Base-by-base conservation (phyloP, 2,888 invertebrate species). In the Eristalinus sepulchralis region DNA sequence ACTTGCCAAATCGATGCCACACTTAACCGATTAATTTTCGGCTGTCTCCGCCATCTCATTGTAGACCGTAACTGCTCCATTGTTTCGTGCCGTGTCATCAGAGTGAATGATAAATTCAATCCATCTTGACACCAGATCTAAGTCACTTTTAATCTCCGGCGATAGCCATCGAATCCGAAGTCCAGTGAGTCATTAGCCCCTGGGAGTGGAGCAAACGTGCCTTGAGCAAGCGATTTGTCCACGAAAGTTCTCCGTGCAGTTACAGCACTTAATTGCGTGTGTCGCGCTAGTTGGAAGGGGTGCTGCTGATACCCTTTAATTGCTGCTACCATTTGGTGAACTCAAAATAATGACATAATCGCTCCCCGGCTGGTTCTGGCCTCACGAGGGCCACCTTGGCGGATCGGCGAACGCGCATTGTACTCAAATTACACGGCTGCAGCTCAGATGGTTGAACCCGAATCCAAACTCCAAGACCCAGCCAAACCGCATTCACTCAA, bases 401-500 rank as follows among this genome's bases (percentile, higher is more conserved):
- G 39, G 13, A n/a, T 55, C 22, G 60, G 47, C 34, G 36, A 8
- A 33, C 39, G 34, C 55, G 67, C 39, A 13, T 75, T 75, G 60
- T 66, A 67, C 11, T 59, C 33, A 64, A 66, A 75, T 71, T 70
- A 53, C 73, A 73, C 68, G 79, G 71, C 66, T 83, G 71, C 66
- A 66, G 55, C 77, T 72, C 76, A 73, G 64, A 85, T 82, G 72
- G 39, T 77, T 85, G 82, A 85, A 82, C 85, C 68, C 82, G 59
- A 64, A 59, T 70, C 85, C 67, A 85, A 81, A 81, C 64, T 79
- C 68, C 64, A 75, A 83, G 71, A 62, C 59, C 47, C 22, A 68
- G 57, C 62, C 66, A 34, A 62, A n/a, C 22, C 75, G 53, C 47
- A 39, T 55, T 47, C 72, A 62, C 62, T 47, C n/a, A 33, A 76